Evolutionary conservation across 2,888 invertebrate species (phyloP), one percentile per base, ranked within the genome.

Genomic region (Melanargia galathea): DNA sequence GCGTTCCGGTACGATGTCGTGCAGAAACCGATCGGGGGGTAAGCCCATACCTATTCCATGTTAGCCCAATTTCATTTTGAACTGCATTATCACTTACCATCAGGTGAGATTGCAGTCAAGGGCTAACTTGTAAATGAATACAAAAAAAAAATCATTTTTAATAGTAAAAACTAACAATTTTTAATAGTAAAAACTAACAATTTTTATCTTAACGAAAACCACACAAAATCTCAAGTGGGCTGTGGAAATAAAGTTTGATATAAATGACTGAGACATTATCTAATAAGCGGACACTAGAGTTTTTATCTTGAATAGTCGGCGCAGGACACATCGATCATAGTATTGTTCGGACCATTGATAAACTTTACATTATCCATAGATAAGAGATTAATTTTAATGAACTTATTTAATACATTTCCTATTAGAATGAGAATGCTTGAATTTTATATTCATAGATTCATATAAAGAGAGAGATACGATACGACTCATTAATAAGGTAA

Each of bases 291-390:
- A 67, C 60, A 64, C 30, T 63, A 62, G 62, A 56, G 63, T 46
- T 60, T 68, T 71, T 73, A 74, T 73, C 72, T 73, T 58, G 61
- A 64, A 64, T 59, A 70, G 67, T 63, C 65, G 63, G 62, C 64
- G 18, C 58, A 64, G 49, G 63, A 43, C 74, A 65, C 86, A 90
- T 90, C 90, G 76, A 89, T 90, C 90, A 90, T 87, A 81, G 86
- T 88, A 87, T 86, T 82, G 82, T 89, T 75, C 77, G 80, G 75
- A 83, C 75, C 68, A 74, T 78, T 83, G 87, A 89, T 88, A 87
- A 87, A 76, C 71, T 65, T 73, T 79, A 85, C 82, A 85, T 75
- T 77, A 76, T 70, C 70, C 65, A 71, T 43, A 75, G 81, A 84
- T 84, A 79, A 76, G 64, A 57, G 64, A 64, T 67, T 66, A 67